phyloP scores from a whole-genome alignment of 2,113 vertebrate genomes.

The Hyaena hyaena region DNA sequence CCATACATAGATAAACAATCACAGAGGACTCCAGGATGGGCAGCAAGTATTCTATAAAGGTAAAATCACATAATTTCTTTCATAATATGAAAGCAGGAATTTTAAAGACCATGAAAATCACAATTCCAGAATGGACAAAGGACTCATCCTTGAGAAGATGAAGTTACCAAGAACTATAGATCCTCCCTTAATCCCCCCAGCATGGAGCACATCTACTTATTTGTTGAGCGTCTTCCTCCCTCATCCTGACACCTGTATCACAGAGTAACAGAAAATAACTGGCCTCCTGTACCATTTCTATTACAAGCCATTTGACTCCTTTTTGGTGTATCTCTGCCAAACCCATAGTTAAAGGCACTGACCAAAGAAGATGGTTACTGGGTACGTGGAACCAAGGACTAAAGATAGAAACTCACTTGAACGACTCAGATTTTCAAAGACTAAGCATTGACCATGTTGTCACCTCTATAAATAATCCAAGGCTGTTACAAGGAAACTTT shows the following conservation, averaged over 20 bases:
- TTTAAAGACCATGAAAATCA: background rate
- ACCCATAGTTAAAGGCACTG: background rate
- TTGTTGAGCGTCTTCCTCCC: background rate
- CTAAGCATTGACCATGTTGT: background rate
- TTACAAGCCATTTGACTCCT: background rate
- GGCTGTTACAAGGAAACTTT: background rate
- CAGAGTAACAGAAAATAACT: background rate
- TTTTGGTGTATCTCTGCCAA: background rate
- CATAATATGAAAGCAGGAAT: background rate
- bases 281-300: background rate
- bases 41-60: background rate
- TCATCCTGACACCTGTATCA: background rate
- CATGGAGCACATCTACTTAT: background rate
- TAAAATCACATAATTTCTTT: constrained; percentile 17
- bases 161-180: background rate
- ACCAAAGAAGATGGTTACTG: background rate
- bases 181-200: background rate
- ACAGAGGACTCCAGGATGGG: background rate
- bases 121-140: background rate
- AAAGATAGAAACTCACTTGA: background rate
- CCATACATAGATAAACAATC: background rate
- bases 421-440: background rate
- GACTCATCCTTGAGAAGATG: background rate
- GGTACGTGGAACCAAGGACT: background rate
- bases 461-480: background rate